Base-by-base conservation (phyloP, 2,797 vertebrate genomes). In the Acipenser oxyrinchus region DNA sequence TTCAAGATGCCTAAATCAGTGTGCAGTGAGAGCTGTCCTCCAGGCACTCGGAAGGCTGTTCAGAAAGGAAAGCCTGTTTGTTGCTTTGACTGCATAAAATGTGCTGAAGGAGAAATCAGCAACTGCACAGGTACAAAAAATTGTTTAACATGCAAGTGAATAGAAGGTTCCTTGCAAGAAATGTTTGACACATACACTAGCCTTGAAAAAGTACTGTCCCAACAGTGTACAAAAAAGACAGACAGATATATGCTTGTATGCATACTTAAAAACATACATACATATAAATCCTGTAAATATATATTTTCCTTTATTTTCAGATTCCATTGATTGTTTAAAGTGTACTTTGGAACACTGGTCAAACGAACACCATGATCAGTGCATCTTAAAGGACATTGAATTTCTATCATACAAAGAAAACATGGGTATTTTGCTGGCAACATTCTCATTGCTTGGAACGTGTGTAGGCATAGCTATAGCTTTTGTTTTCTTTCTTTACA, bases 11-110 rank as follows among this genome's bases (percentile, higher is more conserved):
- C 60, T 10, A 18, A 15, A 18, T 62, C 60, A 62, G 60, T 62
- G 60, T 62, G 60, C 60, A 62, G 60, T 62, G 60, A 62, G 18
- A 62, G 48, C 60, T 62, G 60, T 62, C 23, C 60, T 37, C 60
- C 60, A 62, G 60, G 60, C 48, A 62, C 60, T 37, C 18, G 60
- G 7, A 62, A 62, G 18, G 60, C 60, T 37, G 60, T 62, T 62
- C 60, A 62, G 60, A 62, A 48, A 18, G 60, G 60, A 62, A 62
- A 18, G 48, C 60, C 60, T 37, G 48, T 62, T 18, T 62, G 60
- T 10, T 62, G 60, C 60, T 62, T 62, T 62, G 60, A 62, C 3
- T 62, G 60, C 18, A 18, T 62, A 62, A 1, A 9, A 48, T 62
- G 60, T 37, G 60, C 60, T 62, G 60, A 62, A 48, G 60, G 60